Percentiles rank a stretch among this genome's conserved stretches.
phyloP scores from a whole-genome alignment of 2,797 vertebrate genomes.

The Microctenopoma stevenorrisi region DNA sequence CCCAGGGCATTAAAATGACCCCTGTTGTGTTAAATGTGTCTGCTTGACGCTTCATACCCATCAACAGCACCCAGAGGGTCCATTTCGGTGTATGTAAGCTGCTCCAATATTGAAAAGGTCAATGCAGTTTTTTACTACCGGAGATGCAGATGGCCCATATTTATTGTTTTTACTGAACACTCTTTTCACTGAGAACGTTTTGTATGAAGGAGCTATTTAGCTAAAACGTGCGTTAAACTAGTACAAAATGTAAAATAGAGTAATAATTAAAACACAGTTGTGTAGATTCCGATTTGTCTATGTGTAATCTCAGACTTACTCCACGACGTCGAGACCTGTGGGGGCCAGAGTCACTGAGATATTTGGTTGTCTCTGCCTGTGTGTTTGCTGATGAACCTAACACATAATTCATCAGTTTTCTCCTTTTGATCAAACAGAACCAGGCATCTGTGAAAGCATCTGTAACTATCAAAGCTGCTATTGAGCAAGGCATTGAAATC shows the following conservation, averaged over 20 bases:
- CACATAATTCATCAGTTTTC: no score
- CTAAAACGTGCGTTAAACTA: not conserved
- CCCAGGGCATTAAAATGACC: slow-evolving; percentile 14
- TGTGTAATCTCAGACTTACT: not conserved
- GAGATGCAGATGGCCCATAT: slow-evolving; percentile 2
- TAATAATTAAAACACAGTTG: no score
- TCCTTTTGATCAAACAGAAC: not conserved
- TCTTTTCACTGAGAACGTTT: not conserved
- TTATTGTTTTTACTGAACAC: not conserved
- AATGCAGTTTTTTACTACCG: not conserved
- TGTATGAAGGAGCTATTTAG: not conserved
- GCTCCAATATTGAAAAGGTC: not conserved
- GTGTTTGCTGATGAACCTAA: no score
- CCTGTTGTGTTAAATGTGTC: slow-evolving; percentile 17
- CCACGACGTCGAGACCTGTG: no score
- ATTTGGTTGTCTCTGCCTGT: no score
- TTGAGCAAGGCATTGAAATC: not conserved
- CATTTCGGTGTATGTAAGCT: not conserved
- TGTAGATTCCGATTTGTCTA: not conserved
- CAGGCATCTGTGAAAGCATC: not conserved
- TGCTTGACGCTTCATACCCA: slow-evolving; percentile 28
- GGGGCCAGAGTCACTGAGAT: no score
- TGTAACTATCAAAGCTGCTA: not conserved
- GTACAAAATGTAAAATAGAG: not conserved
- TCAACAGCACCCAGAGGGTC: slow-evolving; percentile 4